Percentiles rank a stretch among this genome's conserved stretches.
Conservation (phyloP, 2,113 vertebrate species). For the Cacatua alba region DNA sequence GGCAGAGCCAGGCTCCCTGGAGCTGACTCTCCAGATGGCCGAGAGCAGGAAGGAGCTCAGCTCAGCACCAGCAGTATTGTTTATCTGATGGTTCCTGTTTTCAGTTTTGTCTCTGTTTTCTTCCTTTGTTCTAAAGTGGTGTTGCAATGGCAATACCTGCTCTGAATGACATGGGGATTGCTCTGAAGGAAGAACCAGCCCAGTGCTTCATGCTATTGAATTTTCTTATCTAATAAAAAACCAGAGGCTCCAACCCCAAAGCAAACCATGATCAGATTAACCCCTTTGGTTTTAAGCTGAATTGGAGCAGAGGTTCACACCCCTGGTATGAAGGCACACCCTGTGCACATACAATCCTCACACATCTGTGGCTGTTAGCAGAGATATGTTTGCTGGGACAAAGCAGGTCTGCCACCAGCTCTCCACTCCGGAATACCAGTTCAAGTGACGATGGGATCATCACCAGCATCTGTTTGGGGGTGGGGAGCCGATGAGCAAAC, state of each 20-base stretch:
- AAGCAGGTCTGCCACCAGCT: not conserved
- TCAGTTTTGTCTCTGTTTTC: not conserved
- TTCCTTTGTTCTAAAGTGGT: too few relatives aligned
- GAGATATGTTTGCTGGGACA: not conserved
- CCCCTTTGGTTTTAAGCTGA: not conserved
- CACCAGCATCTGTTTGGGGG: not conserved
- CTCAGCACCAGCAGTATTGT: not conserved
- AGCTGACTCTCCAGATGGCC: not conserved
- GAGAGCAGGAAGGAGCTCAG: conserved; percentile 28
- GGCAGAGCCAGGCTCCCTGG: not conserved
- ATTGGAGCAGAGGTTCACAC: not conserved
- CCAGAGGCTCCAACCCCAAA: not conserved
- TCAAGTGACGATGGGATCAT: not conserved
- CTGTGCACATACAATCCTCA: fast-evolving
- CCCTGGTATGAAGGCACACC: not conserved
- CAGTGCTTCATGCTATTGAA: fast-evolving
- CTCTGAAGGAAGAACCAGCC: too few relatives aligned
- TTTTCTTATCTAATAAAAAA: not conserved
- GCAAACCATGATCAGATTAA: not conserved
- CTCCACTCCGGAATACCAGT: not conserved
- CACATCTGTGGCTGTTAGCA: not conserved
- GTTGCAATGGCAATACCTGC: too few relatives aligned
- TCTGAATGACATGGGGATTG: too few relatives aligned
- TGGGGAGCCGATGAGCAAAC: not conserved
- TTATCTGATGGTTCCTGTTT: conserved; percentile 51